Base-by-base conservation (phyloP, 2,113 vertebrate species). In the Xenotilapia flavipinnis region DNA sequence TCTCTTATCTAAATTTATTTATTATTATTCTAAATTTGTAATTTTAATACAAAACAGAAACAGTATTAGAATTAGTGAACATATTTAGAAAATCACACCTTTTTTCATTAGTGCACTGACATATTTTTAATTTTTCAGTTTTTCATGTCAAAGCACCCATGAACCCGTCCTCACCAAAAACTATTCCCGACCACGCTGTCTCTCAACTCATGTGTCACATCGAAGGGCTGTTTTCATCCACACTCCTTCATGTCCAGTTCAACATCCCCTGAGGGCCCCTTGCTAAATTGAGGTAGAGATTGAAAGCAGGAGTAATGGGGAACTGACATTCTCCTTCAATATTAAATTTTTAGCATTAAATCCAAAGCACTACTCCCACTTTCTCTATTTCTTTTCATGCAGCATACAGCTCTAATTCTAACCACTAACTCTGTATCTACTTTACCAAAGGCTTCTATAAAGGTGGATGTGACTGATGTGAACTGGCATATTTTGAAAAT, bases 261-360 rank as follows among this genome's bases (percentile, higher is more conserved):
- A 81, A 75, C 70, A 84, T 90, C 73, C 85, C 90, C 81, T n/a
- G 45, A 73, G 89, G 91, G 62, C 58, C 79, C 54, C 79, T 88
- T 26, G 21, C 84, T 84, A 86, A 89, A 91, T 89, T 85, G 65
- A 40, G 81, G 36, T 65, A 53, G 88, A 92, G 88, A 94, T 87
- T 93, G 90, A 94, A 94, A 89, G 85, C 82, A 42, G 82, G 58
- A 82, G 82, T 86, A 91, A 88, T 87, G 82, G 90, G 91, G 85
- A 87, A 80, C 85, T 85, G 83, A 83, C 80, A 47, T 81, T 82
- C 80, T 84, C 82, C 85, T 92, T 94, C 88, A 95, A 92, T 95
- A 93, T 95, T 95, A 94, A 92, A 95, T 92, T 94, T 92, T 94
- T 93, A 94, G 86, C 84, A 80, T 90, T 92, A 82, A 90, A 88